Base-by-base conservation (phyloP, 2,797 vertebrate species). In the Cetoscarus ocellatus region DNA sequence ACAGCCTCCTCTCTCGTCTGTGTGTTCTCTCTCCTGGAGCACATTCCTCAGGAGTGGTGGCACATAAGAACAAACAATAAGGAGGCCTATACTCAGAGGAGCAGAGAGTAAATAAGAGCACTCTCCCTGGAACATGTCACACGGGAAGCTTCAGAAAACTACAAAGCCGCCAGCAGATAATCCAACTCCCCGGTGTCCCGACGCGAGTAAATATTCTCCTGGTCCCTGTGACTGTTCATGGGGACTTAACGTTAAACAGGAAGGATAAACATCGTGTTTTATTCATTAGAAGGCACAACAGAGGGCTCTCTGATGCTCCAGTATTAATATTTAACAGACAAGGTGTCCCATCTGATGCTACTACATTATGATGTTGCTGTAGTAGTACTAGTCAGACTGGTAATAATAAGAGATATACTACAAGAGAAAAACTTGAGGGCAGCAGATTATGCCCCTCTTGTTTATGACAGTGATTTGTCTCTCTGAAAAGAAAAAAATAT, bases 261-360 rank as follows among this genome's bases (percentile, higher is more conserved):
- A 76, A 92, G 90, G 91, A 94, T 93, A 93, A 94, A 94, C 91
- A 94, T 90, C 82, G 88, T 94, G 92, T 94, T 95, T 94, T 92
- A 94, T 94, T 94, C 93, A 94, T 94, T 92, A 94, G 88, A 90
- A 88, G 77, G 71, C 79, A 90, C 90, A 87, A 90, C 90, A 86
- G 85, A 93, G 90, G 77, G 73, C 84, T 83, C 88, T 93, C 79
- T 89, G 85, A 90, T 90, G 88, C 87, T 57, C 82, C 7, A 86
- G 89, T 91, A 93, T 91, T 90, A 87, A 95, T 92, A 93, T 92
- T 89, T 87, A 87, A 87, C 81, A 82, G 83, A 86, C 51, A 77
- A 85, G 71, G 69, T 83, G 88, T 93, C 89, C 89, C 91, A 54
- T 86, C 79, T 92, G 90, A 91, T 61, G 81, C 64, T 43, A 19